Percentiles rank a stretch among this genome's conserved stretches.
Evolutionary conservation across 2,113 vertebrate genomes (phyloP).

Genomic region (Heptranchias perlo): DNA sequence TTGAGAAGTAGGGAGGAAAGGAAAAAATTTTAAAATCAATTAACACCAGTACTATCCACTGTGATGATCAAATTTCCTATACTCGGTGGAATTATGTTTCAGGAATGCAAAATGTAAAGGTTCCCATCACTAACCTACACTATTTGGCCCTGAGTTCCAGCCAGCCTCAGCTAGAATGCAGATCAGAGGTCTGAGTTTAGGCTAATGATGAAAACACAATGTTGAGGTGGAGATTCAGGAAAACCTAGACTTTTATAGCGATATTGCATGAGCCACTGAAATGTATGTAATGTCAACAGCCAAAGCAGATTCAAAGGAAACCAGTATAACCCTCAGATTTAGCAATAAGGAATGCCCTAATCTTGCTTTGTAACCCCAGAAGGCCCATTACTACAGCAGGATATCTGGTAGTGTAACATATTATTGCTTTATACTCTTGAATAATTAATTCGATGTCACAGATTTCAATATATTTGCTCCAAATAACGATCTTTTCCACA

Average conservation of each 20-base stretch:
- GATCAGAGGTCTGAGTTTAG: too few species aligned
- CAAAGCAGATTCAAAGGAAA: neutral
- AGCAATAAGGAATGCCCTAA: too few species aligned
- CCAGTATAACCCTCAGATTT: neutral
- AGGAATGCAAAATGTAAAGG: too few species aligned
- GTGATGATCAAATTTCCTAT: too few species aligned
- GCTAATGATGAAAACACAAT: neutral
- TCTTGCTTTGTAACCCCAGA: neutral
- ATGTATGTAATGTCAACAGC: neutral
- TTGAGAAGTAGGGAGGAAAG: too few species aligned
- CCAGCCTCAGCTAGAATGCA: too few species aligned
- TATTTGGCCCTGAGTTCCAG: too few species aligned
- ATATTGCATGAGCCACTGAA: neutral
- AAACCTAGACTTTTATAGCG: neutral
- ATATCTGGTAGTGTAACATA: neutral
- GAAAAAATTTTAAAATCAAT: too few species aligned
- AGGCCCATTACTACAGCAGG: neutral
- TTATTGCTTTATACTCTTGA: neutral
- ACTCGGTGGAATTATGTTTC: too few species aligned
- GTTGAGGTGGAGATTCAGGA: neutral
- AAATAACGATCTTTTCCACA: neutral
- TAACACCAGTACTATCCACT: too few species aligned
- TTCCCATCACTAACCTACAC: too few species aligned
- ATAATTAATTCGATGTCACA: neutral
- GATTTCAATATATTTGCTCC: neutral